phyloP scores from a whole-genome alignment of 2,113 vertebrate genomes.

The Leptobrachium ailaonicum region DNA sequence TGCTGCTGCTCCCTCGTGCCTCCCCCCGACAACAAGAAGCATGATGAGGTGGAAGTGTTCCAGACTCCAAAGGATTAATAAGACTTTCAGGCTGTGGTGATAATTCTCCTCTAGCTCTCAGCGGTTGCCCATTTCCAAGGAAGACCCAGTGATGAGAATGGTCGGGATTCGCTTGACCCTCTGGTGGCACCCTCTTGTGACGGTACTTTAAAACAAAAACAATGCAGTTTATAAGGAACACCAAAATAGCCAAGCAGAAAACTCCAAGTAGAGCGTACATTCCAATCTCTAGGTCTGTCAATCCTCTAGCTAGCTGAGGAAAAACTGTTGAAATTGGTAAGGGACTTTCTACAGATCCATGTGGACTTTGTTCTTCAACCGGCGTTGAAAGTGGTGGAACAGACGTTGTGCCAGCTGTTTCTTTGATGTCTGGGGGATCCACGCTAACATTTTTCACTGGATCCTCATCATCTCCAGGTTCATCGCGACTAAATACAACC shows the following conservation, averaged over 20 bases:
- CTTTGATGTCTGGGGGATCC: slow-evolving; percentile 68
- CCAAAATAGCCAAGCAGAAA: slow-evolving; percentile 95
- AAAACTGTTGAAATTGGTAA: slow-evolving; percentile 82
- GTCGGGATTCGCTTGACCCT: slow-evolving; percentile 97
- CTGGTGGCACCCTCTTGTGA: slow-evolving; percentile 91
- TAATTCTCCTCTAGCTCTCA: slow-evolving; percentile 85
- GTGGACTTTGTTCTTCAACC: slow-evolving; percentile 26
- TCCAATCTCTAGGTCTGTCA: slow-evolving; percentile 96
- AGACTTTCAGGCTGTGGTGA: slow-evolving; percentile 84
- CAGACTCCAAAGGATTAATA: slow-evolving; percentile 79
- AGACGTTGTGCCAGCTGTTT: slow-evolving; percentile 68
- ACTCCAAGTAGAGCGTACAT: slow-evolving; percentile 96
- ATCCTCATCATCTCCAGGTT: slow-evolving; percentile 61
- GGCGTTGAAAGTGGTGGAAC: slow-evolving; percentile 64
- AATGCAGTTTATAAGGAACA: slow-evolving; percentile 98
- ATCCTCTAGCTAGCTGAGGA: slow-evolving; percentile 81
- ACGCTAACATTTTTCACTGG: slow-evolving; percentile 59
- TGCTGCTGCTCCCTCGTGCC: slow-evolving; percentile 86
- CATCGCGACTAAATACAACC: slow-evolving; percentile 82
- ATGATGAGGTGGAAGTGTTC: slow-evolving; percentile 54
- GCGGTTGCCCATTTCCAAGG: slow-evolving; percentile 90
- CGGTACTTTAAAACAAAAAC: slow-evolving; percentile 96
- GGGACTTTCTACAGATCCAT: slow-evolving; percentile 43
- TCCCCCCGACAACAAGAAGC: slow-evolving; percentile 91
- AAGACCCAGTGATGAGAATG: slow-evolving; percentile 99